Percentiles rank a stretch among this genome's conserved stretches.
phyloP scores from a whole-genome alignment of 2,797 vertebrate genomes.

The Acrossocheilus fasciatus region DNA sequence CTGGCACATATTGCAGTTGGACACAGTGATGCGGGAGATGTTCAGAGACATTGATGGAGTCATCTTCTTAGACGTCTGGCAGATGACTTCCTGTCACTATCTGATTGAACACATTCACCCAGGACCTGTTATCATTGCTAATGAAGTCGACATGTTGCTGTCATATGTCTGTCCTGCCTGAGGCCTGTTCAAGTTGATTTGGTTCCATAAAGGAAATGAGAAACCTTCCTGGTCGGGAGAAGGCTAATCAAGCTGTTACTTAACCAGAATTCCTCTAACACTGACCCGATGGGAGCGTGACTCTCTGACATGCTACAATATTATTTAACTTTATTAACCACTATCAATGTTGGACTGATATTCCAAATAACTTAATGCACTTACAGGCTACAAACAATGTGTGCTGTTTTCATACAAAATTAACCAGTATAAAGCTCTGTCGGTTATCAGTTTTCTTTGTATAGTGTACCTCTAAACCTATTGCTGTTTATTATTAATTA shows the following conservation, averaged over 20 bases:
- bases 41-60: background rate
- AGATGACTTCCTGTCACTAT: conserved; percentile 30
- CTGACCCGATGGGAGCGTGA: background rate
- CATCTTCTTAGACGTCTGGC: background rate
- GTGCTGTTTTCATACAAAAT: too few species aligned
- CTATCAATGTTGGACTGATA: background rate
- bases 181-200: background rate
- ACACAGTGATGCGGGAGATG: conserved; percentile 3
- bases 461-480: too few species aligned
- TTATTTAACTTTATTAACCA: background rate
- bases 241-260: too few species aligned
- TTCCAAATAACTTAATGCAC: too few species aligned
- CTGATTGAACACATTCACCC: background rate
- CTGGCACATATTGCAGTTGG: background rate
- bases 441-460: too few species aligned
- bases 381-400: too few species aligned
- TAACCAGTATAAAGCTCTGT: too few species aligned
- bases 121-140: background rate
- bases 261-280: too few species aligned
- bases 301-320: background rate
- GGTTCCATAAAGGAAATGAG: too few species aligned
- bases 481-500: too few species aligned
- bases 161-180: background rate
- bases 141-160: background rate
- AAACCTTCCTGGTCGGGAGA: too few species aligned